Percentiles rank a stretch among this genome's conserved stretches.
phyloP scores from a whole-genome alignment of 2,888 invertebrate species.

The Ommatoiulus sabulosus region DNA sequence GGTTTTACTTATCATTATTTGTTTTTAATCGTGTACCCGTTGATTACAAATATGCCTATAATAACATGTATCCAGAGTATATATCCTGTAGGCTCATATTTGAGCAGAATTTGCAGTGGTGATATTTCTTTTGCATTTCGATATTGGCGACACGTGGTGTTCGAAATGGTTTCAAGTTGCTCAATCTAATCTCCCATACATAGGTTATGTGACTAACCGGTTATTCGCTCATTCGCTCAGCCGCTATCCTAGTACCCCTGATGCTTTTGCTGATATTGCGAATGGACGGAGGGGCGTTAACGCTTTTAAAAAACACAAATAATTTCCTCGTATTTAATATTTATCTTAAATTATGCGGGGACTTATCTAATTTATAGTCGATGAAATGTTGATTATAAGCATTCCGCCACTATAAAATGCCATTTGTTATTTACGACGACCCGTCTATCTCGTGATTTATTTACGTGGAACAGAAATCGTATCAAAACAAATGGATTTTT shows the following conservation, averaged over 20 bases:
- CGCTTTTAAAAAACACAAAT: not conserved
- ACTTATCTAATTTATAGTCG: constrained; percentile 24
- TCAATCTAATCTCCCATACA: too few species aligned
- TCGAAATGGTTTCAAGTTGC: too few species aligned
- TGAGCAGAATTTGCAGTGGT: too few species aligned
- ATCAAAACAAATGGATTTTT: constrained; percentile 32
- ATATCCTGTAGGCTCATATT: too few species aligned
- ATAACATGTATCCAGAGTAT: too few species aligned
- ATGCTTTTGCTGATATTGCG: not conserved
- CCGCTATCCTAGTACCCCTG: not conserved
- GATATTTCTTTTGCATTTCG: too few species aligned
- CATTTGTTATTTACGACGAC: not conserved
- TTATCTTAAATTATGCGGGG: not conserved
- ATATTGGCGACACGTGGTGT: too few species aligned
- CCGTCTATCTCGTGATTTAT: not conserved
- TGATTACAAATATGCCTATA: too few species aligned
- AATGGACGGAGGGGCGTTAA: not conserved
- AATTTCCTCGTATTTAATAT: constrained; percentile 36
- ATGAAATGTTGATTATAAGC: constrained; percentile 23
- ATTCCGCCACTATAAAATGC: not conserved
- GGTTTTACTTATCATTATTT: too few species aligned
- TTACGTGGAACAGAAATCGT: not conserved
- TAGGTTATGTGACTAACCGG: not conserved
- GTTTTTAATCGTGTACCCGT: too few species aligned
- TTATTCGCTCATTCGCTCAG: not conserved